Conservation (phyloP, 2,888 invertebrate species). For the Drosophila nr. medialis region DNA sequence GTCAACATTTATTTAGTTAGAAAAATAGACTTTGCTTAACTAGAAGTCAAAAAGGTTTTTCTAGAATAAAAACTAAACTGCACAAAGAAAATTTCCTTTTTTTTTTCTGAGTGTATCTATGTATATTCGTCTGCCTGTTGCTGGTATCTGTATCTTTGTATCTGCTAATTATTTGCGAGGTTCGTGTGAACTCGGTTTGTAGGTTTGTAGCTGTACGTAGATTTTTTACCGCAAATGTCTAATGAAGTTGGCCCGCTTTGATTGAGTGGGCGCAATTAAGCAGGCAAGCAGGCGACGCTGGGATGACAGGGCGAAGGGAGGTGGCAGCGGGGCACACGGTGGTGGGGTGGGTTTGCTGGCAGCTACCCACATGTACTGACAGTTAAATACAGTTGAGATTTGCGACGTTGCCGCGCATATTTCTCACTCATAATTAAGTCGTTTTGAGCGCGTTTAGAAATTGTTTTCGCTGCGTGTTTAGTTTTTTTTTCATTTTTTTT, state of each 20-base stretch:
- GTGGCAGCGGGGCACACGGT: background rate
- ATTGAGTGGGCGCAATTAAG: slow-evolving; percentile 78
- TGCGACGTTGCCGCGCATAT: slow-evolving; percentile 74
- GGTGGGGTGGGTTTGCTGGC: background rate
- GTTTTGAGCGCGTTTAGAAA: slow-evolving; percentile 82
- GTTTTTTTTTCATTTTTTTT: slow-evolving; percentile 15
- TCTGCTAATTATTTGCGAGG: slow-evolving; percentile 70
- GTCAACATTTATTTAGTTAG: too few relatives aligned
- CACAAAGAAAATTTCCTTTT: background rate
- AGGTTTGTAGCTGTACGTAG: slow-evolving; percentile 72
- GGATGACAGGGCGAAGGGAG: background rate
- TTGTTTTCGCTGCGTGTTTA: slow-evolving; percentile 80
- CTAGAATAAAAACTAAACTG: background rate
- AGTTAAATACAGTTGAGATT: slow-evolving; percentile 69
- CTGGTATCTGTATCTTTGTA: slow-evolving; percentile 23
- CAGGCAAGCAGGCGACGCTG: slow-evolving; percentile 20
- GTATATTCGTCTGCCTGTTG: slow-evolving; percentile 10
- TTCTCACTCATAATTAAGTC: slow-evolving; percentile 80
- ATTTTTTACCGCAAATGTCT: slow-evolving; percentile 80
- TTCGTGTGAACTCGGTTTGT: slow-evolving; percentile 80
- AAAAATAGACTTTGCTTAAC: too few relatives aligned
- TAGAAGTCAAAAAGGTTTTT: background rate
- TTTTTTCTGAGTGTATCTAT: slow-evolving; percentile 1
- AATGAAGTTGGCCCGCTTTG: slow-evolving; percentile 81
- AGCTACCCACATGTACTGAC: slow-evolving; percentile 41